Evolutionary conservation across 2,113 vertebrate species (phyloP), one percentile per base, ranked within the genome.

Genomic region (Syngnathus floridae): DNA sequence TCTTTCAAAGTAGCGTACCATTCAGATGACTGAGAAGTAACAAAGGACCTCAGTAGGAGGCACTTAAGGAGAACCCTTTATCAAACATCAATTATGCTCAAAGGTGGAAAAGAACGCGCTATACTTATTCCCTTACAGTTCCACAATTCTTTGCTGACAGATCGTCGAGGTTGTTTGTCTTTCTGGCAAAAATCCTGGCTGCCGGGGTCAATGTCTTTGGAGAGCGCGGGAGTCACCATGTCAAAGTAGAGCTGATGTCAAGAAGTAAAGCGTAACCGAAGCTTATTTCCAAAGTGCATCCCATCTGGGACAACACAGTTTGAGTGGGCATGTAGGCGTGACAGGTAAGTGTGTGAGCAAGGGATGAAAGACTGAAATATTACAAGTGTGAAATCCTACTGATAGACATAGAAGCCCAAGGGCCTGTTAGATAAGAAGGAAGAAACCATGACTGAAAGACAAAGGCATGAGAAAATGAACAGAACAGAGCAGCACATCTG

Each of bases 331-430:
- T 66, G 51, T 12, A 19, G 63, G 64, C 16, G 59, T 57, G 59
- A 70, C 58, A 70, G 67, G 69, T 66, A 38, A 70, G 61, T 59
- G 13, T 51, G 48, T 57, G 46, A 40, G 68, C 49, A n/a, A 66
- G 46, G 57, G 36, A 64, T 62, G 35, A 76, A 76, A 67, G 65
- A 67, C 14, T 10, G 43, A 68, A 76, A 81, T 73, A 56, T 70
- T 72, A 72, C 64, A 55, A 77, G 73, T 82, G 79, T 67, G 69
- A 86, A 83, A 86, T 71, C 75, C 63, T 52, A 13, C 76, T 77
- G 80, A 81, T 75, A 67, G 74, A 81, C 61, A 82, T 78, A 66
- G 56, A 60, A 59, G 72, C 72, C 82, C 66, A 63, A 64, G 71
- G 79, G 72, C 71, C 52, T 72, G 56, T 68, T 49, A 57, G 43